Evolutionary conservation across 1,140 invertebrate genomes (phyloP).

Genomic region (Aphelinus certus): DNA sequence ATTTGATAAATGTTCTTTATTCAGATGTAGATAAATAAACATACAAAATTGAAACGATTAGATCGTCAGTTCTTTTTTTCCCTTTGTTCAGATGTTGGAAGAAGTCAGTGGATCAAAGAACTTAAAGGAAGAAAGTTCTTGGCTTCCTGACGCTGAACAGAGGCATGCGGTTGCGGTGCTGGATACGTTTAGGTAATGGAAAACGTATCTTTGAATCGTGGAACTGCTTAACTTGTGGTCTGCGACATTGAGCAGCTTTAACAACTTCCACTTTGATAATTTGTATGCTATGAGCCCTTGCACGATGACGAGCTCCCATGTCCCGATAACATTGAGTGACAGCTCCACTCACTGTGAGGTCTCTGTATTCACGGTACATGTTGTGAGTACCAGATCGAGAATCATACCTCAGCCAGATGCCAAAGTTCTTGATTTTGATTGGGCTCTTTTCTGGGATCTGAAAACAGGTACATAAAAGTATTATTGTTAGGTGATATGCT

Average conservation of each 20-base stretch:
- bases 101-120: neutral
- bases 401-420: slow-evolving; percentile 97
- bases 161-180: slow-evolving; percentile 81
- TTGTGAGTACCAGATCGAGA: slow-evolving; percentile 99
- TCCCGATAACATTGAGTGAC: slow-evolving; percentile 99
- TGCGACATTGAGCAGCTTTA: slow-evolving; percentile 84
- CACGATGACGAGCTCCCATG: slow-evolving; percentile 98
- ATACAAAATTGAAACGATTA: too few relatives aligned
- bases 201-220: slow-evolving; percentile 96
- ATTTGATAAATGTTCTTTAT: too few relatives aligned
- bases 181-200: slow-evolving; percentile 94
- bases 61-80: neutral
- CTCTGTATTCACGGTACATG: slow-evolving; percentile 99
- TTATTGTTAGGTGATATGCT: neutral
- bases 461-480: slow-evolving; percentile 44
- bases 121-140: slow-evolving; percentile 91
- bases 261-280: slow-evolving; percentile 97
- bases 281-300: slow-evolving; percentile 95
- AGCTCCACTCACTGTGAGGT: slow-evolving; percentile 91
- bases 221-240: slow-evolving; percentile 97
- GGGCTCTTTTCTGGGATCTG: slow-evolving; percentile 91
- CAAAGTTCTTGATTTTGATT: slow-evolving; percentile 97
- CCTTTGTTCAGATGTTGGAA: slow-evolving; percentile 3
- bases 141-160: slow-evolving; percentile 89
- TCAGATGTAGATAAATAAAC: too few relatives aligned